These are phyloP conservation scores for Parasteatoda lunata DNA, from an alignment of 2,888 invertebrate species.

Conservation along the genomic window DNA sequence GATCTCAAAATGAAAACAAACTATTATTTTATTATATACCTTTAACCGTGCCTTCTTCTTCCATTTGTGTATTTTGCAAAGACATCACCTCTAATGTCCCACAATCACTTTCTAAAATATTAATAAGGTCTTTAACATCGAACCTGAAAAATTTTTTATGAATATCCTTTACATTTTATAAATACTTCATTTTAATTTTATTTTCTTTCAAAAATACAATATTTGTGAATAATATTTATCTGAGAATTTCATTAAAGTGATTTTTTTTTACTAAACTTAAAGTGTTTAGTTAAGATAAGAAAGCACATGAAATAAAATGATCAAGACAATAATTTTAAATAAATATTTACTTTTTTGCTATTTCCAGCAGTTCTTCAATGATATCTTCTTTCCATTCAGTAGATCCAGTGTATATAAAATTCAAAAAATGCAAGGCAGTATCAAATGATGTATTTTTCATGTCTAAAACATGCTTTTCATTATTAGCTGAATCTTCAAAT, in stretches of 20 bases:
- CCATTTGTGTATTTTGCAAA: neutral
- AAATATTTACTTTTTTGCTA: conserved; percentile 41
- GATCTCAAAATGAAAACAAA: too few species aligned
- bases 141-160: conserved; percentile 16
- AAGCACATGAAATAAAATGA: neutral
- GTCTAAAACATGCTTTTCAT: conserved; percentile 25
- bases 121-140: conserved; percentile 34
- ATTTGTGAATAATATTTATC: too few species aligned
- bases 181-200: too few species aligned
- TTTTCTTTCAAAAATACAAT: too few species aligned
- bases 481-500: conserved; percentile 2
- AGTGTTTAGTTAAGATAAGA: too few species aligned
- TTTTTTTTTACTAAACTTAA: too few species aligned
- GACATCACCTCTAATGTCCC: conserved; percentile 18
- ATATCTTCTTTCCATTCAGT: conserved; percentile 36
- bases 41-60: neutral
- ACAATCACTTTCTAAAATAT: conserved; percentile 25
- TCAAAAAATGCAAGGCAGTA: conserved; percentile 53
- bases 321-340: neutral
- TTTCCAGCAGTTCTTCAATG: conserved; percentile 25
- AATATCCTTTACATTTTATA: too few species aligned
- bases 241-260: too few species aligned
- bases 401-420: conserved; percentile 53
- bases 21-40: neutral
- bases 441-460: conserved; percentile 50